These are phyloP conservation scores for Drosophila tanythrix DNA, from an alignment of 2,888 invertebrate genomes.

Conservation along the genomic window DNA sequence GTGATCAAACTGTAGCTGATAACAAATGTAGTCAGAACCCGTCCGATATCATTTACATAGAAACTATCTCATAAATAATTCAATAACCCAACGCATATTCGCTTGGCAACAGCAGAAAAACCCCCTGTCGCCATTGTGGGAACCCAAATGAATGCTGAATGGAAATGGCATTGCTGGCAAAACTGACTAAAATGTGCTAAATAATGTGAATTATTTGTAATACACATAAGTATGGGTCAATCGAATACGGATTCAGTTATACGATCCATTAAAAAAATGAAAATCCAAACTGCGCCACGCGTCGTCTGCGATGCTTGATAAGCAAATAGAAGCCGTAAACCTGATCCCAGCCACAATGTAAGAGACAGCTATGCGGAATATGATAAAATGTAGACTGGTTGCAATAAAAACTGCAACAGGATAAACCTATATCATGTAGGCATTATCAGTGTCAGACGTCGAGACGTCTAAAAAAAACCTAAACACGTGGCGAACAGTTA, in stretches of 20 bases:
- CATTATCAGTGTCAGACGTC: conserved; percentile 23
- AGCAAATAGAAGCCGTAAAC: conserved; percentile 38
- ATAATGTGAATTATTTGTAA: conserved; percentile 41
- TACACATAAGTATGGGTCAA: conserved; percentile 18
- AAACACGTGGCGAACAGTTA: conserved; percentile 55
- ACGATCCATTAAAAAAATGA: conserved; percentile 10
- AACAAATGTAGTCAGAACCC: neutral
- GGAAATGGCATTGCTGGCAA: conserved; percentile 22
- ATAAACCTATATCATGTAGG: neutral
- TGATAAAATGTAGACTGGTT: neutral
- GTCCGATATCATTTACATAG: conserved; percentile 8
- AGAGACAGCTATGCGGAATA: conserved; percentile 35
- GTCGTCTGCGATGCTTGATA: conserved; percentile 38
- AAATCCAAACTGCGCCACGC: conserved; percentile 62
- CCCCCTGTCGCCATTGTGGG: conserved; percentile 40
- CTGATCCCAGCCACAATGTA: conserved; percentile 25
- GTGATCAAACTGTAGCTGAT: conserved; percentile 16
- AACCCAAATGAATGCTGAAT: conserved; percentile 51
- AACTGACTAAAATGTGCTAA: conserved; percentile 22
- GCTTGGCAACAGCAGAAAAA: conserved; percentile 38
- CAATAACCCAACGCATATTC: conserved; percentile 20
- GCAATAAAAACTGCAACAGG: conserved; percentile 14
- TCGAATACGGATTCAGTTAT: conserved; percentile 19
- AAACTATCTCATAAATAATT: conserved; percentile 49
- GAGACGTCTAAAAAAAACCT: conserved; percentile 26